These are phyloP conservation scores for Zaprionus kolodkinae DNA, from an alignment of 1,140 invertebrate genomes.

Conservation along the genomic window DNA sequence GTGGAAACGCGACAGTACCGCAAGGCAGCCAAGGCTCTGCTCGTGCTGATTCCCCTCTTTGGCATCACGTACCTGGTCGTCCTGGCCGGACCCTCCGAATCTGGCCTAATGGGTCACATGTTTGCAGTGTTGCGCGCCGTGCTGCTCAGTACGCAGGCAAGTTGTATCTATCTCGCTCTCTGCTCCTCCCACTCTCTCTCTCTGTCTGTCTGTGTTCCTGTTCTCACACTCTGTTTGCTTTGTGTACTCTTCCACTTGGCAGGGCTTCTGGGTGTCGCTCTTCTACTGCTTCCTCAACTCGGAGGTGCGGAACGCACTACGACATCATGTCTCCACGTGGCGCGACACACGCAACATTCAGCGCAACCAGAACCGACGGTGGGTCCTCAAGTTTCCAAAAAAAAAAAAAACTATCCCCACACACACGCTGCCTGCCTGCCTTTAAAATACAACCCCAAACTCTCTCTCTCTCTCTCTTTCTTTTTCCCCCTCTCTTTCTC, in stretches of 20 bases:
- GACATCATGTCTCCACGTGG: slow-evolving; percentile 92
- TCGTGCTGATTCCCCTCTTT: slow-evolving; percentile 94
- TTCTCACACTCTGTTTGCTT: neutral
- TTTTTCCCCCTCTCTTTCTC: neutral
- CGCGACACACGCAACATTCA: slow-evolving; percentile 87
- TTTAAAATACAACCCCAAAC: slow-evolving; percentile 6
- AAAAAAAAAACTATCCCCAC: slow-evolving; percentile 12
- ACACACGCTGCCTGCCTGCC: neutral
- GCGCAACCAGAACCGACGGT: slow-evolving; percentile 86
- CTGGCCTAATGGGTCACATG: slow-evolving; percentile 86
- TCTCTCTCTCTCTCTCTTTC: neutral
- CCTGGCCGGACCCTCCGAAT: slow-evolving; percentile 89
- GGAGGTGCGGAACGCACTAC: slow-evolving; percentile 93
- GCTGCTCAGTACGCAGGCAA: slow-evolving; percentile 90
- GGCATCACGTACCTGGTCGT: slow-evolving; percentile 94
- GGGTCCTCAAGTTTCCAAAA: slow-evolving; percentile 26
- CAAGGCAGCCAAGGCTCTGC: slow-evolving; percentile 94
- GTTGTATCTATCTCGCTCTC: slow-evolving; percentile 16
- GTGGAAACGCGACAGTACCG: slow-evolving; percentile 94
- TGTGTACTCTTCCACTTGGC: slow-evolving; percentile 34
- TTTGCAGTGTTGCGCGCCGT: slow-evolving; percentile 89
- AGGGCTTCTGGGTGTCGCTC: slow-evolving; percentile 92
- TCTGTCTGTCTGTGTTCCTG: slow-evolving; percentile 2
- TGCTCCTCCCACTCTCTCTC: too few relatives aligned
- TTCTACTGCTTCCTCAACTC: slow-evolving; percentile 97